These are phyloP conservation scores for Drosophila seguyi DNA, from an alignment of 1,140 invertebrate species.

Conservation along the genomic window DNA sequence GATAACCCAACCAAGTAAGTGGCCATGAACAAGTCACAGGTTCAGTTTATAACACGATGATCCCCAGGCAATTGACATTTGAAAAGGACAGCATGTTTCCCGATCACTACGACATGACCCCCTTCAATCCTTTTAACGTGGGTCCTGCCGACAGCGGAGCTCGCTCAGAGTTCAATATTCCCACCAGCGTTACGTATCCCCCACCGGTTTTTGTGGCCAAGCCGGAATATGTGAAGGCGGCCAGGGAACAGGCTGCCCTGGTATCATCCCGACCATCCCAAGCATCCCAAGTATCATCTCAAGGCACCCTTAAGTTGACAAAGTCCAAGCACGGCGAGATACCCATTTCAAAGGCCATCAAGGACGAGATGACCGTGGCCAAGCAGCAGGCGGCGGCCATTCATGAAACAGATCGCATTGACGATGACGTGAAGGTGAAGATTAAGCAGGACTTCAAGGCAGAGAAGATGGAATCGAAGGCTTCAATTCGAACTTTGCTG, in stretches of 20 bases:
- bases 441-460: background rate
- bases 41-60: background rate
- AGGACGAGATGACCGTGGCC: conserved; percentile 58
- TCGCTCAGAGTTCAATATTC: conserved; percentile 39
- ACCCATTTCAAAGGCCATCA: conserved; percentile 62
- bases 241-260: background rate
- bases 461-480: background rate
- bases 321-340: conserved; percentile 48
- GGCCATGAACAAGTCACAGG: background rate
- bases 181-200: conserved; percentile 48
- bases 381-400: conserved; percentile 24
- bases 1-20: conserved; percentile 16
- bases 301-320: background rate
- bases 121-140: conserved; percentile 62
- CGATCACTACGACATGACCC: conserved; percentile 21
- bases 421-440: conserved; percentile 14
- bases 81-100: conserved; percentile 43
- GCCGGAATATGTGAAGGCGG: conserved; percentile 26
- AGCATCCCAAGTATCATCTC: too few relatives aligned
- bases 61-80: background rate
- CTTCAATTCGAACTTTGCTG: conserved; percentile 39
- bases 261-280: background rate
- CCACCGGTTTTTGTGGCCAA: conserved; percentile 49
- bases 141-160: conserved; percentile 33
- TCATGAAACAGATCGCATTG: conserved; percentile 26